Percentiles rank a stretch among this genome's conserved stretches.
These are phyloP conservation scores for Sinocyclocheilus anophthalmus DNA, from an alignment of 2,113 vertebrate species.

Conservation along the genomic window DNA sequence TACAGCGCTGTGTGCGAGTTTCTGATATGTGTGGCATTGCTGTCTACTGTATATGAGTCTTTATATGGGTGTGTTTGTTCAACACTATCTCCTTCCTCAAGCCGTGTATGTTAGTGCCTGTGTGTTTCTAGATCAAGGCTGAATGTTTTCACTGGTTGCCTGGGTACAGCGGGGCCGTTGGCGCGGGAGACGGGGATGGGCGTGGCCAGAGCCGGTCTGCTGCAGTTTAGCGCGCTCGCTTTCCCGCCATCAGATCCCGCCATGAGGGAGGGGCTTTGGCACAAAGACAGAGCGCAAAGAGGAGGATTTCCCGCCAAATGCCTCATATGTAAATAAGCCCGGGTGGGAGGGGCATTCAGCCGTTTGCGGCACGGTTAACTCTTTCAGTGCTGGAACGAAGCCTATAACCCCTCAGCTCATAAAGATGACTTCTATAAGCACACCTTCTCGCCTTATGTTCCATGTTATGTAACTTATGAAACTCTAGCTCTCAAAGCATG, in stretches of 20 bases:
- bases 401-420: not conserved
- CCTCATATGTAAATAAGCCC: constrained; percentile 48
- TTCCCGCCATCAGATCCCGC: constrained; percentile 59
- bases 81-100: constrained; percentile 16
- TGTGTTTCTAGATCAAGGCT: constrained; percentile 35
- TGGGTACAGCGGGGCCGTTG: constrained; percentile 32
- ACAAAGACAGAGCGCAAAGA: constrained; percentile 32
- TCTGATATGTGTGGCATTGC: not conserved
- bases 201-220: constrained; percentile 46
- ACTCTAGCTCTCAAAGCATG: not conserved
- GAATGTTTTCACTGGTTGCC: constrained; percentile 46
- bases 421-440: constrained; percentile 7
- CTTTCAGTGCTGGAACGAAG: constrained; percentile 41
- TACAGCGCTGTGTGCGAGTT: constrained; percentile 22
- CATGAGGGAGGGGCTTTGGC: constrained; percentile 49
- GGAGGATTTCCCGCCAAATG: constrained; percentile 57
- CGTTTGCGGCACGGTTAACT: constrained; percentile 37
- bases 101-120: constrained; percentile 17
- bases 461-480: constrained; percentile 20
- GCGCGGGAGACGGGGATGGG: constrained; percentile 43
- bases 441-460: not conserved
- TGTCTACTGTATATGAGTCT: constrained; percentile 11
- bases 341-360: constrained; percentile 23
- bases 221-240: constrained; percentile 55
- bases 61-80: constrained; percentile 23